Evolutionary conservation across 2,113 vertebrate genomes (phyloP).

Genomic region (Motacilla alba): DNA sequence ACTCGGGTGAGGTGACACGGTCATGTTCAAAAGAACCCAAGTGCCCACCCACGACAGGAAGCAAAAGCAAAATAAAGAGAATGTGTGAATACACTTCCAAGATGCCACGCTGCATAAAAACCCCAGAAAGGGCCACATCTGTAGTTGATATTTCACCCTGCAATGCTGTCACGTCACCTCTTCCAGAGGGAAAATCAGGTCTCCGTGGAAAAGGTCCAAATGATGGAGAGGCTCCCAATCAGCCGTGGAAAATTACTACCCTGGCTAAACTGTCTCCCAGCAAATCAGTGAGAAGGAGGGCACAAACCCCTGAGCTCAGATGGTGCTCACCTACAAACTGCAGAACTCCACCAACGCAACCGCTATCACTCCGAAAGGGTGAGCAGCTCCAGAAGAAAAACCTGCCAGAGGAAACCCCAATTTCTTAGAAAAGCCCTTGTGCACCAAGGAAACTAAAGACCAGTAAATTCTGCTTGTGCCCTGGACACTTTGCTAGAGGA

Average conservation of each 20-base stretch:
- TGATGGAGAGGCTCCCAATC: not conserved
- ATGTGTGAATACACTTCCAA: not conserved
- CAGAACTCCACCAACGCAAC: not conserved
- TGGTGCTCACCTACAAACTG: not conserved
- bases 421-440: not conserved
- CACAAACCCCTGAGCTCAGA: not conserved
- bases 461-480: not conserved
- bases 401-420: not conserved
- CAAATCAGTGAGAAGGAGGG: not conserved
- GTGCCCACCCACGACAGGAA: rapidly evolving
- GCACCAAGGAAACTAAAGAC: not conserved
- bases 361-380: not conserved
- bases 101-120: not conserved
- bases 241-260: not conserved
- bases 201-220: not conserved
- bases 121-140: not conserved
- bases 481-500: not conserved
- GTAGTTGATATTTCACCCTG: not conserved
- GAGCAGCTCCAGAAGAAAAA: not conserved
- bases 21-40: not conserved
- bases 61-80: not conserved
- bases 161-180: not conserved
- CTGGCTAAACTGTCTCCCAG: not conserved
- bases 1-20: rapidly evolving
- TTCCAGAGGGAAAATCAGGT: not conserved